Percentiles rank a stretch among this genome's conserved stretches.
These are phyloP conservation scores for Pseudomyrmex flavicornis DNA, from an alignment of 1,140 invertebrate genomes.

Conservation along the genomic window DNA sequence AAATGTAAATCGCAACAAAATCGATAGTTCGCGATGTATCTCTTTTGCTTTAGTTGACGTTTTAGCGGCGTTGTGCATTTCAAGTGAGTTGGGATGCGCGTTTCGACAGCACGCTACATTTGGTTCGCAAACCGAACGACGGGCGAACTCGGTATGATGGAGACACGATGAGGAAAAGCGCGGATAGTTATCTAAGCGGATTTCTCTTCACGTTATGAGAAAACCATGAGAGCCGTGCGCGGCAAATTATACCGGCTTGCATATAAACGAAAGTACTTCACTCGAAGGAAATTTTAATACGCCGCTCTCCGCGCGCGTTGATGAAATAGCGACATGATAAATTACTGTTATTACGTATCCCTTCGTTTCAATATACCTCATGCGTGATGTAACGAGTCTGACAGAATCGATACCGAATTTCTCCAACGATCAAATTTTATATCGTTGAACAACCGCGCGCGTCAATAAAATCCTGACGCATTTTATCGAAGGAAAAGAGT, in stretches of 20 bases:
- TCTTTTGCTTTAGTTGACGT: neutral
- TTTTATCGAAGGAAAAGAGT: slow-evolving; percentile 11
- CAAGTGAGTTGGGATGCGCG: slow-evolving; percentile 1
- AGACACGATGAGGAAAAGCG: slow-evolving; percentile 24
- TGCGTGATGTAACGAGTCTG: neutral
- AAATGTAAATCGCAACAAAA: slow-evolving; percentile 30
- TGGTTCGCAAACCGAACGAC: slow-evolving; percentile 32
- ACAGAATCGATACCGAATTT: slow-evolving; percentile 3
- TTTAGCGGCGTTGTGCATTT: slow-evolving; percentile 22
- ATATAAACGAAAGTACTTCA: slow-evolving; percentile 37
- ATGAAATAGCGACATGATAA: slow-evolving; percentile 27
- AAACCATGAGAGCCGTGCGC: neutral
- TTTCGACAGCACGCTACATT: slow-evolving; percentile 32
- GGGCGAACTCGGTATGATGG: neutral
- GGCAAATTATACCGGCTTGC: slow-evolving; percentile 14
- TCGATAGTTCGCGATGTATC: slow-evolving; percentile 9
- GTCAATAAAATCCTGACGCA: neutral
- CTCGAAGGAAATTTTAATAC: slow-evolving; percentile 44
- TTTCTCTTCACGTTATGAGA: slow-evolving; percentile 37
- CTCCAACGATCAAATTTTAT: neutral
- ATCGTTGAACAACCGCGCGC: neutral
- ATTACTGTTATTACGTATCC: slow-evolving; percentile 47
- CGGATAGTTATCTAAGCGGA: slow-evolving; percentile 45
- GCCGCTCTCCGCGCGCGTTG: neutral
- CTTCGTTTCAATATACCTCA: slow-evolving; percentile 22